A percentile compares a stretch with the other conserved stretches of the same genome.
These are phyloP conservation scores for Bradysia coprophila DNA, from an alignment of 1,140 invertebrate genomes.

Conservation along the genomic window DNA sequence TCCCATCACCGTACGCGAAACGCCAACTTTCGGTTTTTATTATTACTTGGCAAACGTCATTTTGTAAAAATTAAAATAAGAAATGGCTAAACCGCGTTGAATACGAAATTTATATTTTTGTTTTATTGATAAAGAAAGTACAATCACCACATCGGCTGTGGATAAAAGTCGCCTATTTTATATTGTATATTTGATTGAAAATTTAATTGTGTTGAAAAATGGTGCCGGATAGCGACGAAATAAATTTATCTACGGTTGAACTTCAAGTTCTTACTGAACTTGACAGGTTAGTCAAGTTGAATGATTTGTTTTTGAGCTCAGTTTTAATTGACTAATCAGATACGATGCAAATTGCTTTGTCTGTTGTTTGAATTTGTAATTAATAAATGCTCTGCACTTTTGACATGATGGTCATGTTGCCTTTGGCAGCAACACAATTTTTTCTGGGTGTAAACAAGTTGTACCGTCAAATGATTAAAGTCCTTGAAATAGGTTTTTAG, in stretches of 20 bases:
- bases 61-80: too few relatives aligned
- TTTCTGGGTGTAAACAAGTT: too few relatives aligned
- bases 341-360: neutral
- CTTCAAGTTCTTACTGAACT: slow-evolving; percentile 65
- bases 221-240: slow-evolving; percentile 6
- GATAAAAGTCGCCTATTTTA: too few relatives aligned
- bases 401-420: neutral
- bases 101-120: too few relatives aligned
- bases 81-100: too few relatives aligned
- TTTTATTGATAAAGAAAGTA: too few relatives aligned
- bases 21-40: too few relatives aligned
- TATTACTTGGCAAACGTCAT: too few relatives aligned
- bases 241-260: slow-evolving; percentile 44
- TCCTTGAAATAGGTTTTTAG: neutral
- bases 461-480: neutral
- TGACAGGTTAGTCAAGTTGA: slow-evolving; percentile 42
- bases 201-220: neutral
- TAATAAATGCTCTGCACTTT: neutral
- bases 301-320: neutral
- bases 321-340: neutral
- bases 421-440: too few relatives aligned
- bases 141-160: too few relatives aligned
- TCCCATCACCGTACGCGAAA: too few relatives aligned
- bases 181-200: neutral
- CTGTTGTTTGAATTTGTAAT: neutral